Evolutionary conservation across 2,797 vertebrate genomes (phyloP).

Genomic region (Odontamblyopus lacepedii): DNA sequence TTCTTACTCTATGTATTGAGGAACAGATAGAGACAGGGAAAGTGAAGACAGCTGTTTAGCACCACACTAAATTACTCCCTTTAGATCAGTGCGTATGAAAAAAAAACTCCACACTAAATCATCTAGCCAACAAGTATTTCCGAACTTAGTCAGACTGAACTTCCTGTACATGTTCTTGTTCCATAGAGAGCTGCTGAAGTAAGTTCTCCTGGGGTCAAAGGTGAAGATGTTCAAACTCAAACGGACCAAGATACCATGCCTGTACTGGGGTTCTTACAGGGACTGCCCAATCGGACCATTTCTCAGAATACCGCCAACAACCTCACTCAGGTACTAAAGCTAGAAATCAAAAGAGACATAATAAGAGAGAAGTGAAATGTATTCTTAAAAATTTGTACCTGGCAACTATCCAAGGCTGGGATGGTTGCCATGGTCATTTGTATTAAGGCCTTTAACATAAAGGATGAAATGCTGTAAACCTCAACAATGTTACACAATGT

Average conservation of each 20-base stretch:
- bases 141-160: constrained; percentile 38
- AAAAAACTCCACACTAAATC: constrained; percentile 35
- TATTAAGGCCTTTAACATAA: too few species aligned
- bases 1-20: constrained; percentile 53
- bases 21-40: constrained; percentile 38
- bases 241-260: constrained; percentile 35
- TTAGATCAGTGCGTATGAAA: constrained; percentile 15
- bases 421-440: too few species aligned
- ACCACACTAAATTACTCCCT: constrained; percentile 50
- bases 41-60: constrained; percentile 55
- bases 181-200: constrained; percentile 73
- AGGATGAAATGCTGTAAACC: too few species aligned
- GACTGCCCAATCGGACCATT: constrained; percentile 77
- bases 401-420: neutral
- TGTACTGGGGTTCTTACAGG: constrained; percentile 74
- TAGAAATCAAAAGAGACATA: neutral
- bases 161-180: constrained; percentile 48
- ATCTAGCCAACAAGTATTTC: constrained; percentile 35
- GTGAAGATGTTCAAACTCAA: constrained; percentile 53
- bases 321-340: constrained; percentile 83
- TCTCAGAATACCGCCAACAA: constrained; percentile 79
- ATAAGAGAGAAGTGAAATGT: neutral
- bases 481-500: too few species aligned
- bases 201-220: constrained; percentile 71
- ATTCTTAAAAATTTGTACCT: constrained; percentile 20